Evolutionary conservation across 2,888 invertebrate species (phyloP), one percentile per base, ranked within the genome.

Genomic region (Cantharis nigra): DNA sequence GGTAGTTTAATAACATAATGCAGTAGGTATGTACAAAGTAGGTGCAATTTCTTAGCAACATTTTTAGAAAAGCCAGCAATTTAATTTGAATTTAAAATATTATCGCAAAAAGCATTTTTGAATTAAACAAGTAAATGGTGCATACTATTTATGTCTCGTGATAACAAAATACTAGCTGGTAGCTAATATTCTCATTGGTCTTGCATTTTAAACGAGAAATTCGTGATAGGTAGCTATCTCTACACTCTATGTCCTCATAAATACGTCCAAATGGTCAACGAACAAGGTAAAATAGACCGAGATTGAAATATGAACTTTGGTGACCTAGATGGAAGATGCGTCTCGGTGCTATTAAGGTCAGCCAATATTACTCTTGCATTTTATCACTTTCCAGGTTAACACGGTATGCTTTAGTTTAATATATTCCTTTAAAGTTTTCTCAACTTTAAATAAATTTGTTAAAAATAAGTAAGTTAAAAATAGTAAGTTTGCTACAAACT

Each of bases 281-380:
- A 64, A 62, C 72, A 78, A 78, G 78, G 78, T 77, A 69, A 77
- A 74, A 71, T 69, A 77, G 74, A 74, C 71, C 71, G 74, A 77
- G 72, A 67, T 74, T 75, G 73, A 77, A 77, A 77, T 74, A 77
- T 70, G 71, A 77, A 77, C 77, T 70, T 62, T 49, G 69, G 63
- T 75, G 78, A 78, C 78, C 78, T 69, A 78, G 23, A 72, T 78
- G 72, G 62, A 63, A 71, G 78, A 78, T 75, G 75, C 72, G 78
- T 74, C 71, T 67, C 49, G 67, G 67, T 78, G 33, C 67, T 78
- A 78, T 78, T 75, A 72, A 78, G 78, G 78, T 75, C 78, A 70
- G 20, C 67, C 71, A 64, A 69, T 69, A 75, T 72, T 71, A 71
- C 71, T 71, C 18, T 78, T 78, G 74, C 74, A 78, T 77, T 74